Evolutionary conservation across 2,113 vertebrate genomes (phyloP), one percentile per base, ranked within the genome.

Genomic region (Paradisaea rubra): DNA sequence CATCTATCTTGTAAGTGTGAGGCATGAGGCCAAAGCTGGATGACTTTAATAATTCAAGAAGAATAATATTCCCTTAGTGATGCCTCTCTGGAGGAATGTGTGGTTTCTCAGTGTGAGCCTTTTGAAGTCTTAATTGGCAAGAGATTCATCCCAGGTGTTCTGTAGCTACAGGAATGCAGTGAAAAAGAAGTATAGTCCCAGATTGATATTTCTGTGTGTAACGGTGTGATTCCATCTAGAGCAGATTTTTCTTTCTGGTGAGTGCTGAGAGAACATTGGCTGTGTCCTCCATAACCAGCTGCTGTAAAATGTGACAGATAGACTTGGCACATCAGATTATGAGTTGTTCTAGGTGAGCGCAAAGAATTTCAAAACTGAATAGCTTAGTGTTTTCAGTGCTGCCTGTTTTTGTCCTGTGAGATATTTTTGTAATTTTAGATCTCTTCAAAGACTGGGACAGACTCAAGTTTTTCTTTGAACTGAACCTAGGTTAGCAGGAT

Each of bases 71-170:
- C 64, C 68, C 60, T 49, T 45, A 86, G 69, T 65, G 60, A 68
- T 88, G 53, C 41, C 65, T 95, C 64, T 90, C 88, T 94, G 57
- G 80, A 91, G 77, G n/a, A 81, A 90, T 50, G 37, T 68, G 31
- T 74, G 41, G 82, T 73, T 90, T 73, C 56, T 91, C 37, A 0
- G 37, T 78, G 42, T 57, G 73, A 90, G 57, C 61, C 65, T 86
- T 94, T 94, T 95, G 89, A 92, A 90, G 69, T 74, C 69, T 81
- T 91, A 95, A 93, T 84, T 88, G 77, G 68, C 37, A 81, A 68
- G 76, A 78, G 69, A 84, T 95, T 83, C 7, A 69, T 86, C 53
- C 44, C 65, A 84, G 86, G 72, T 30, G 3, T 71, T 86, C 82
- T 56, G 20, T 45, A 49, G 70, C 61, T 91, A 23, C n/a, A 69